Percentiles rank a stretch among this genome's conserved stretches.
Evolutionary conservation across 2,888 invertebrate genomes (phyloP).

Genomic region (Stratiomys singularior): DNA sequence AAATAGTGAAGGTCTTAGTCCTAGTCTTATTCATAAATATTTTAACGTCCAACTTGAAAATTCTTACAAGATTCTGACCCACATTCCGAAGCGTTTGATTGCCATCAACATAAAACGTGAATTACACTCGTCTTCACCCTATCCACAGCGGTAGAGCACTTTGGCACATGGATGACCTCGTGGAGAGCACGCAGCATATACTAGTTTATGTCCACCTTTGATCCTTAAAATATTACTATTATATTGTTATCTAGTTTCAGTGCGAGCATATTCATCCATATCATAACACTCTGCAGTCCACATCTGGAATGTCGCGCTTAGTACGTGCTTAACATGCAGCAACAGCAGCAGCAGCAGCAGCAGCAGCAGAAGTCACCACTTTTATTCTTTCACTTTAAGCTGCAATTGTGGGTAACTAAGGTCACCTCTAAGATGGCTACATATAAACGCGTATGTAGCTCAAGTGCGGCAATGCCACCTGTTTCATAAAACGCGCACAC

Average conservation of each 20-base stretch:
- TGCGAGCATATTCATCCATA: slow-evolving; percentile 2
- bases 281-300: slow-evolving; percentile 5
- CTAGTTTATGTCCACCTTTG: slow-evolving; percentile 31
- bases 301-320: slow-evolving; percentile 12
- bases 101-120: no score
- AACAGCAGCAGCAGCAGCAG: not conserved
- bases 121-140: not conserved
- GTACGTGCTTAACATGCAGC: slow-evolving; percentile 38
- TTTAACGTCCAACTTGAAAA: no score
- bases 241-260: slow-evolving; percentile 37
- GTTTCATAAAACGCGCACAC: slow-evolving; percentile 29
- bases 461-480: slow-evolving; percentile 34
- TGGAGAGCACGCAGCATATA: not conserved
- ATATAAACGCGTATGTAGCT: not conserved
- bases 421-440: not conserved
- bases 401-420: slow-evolving; percentile 24
- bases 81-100: no score
- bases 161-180: slow-evolving; percentile 36
- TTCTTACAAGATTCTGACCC: no score
- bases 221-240: slow-evolving; percentile 29
- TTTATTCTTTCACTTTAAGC: slow-evolving; percentile 16
- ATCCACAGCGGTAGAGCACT: not conserved
- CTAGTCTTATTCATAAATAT: no score
- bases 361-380: slow-evolving; percentile 15
- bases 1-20: no score